These are phyloP conservation scores for Alfaro cultratus DNA, from an alignment of 2,797 vertebrate genomes.

Conservation along the genomic window DNA sequence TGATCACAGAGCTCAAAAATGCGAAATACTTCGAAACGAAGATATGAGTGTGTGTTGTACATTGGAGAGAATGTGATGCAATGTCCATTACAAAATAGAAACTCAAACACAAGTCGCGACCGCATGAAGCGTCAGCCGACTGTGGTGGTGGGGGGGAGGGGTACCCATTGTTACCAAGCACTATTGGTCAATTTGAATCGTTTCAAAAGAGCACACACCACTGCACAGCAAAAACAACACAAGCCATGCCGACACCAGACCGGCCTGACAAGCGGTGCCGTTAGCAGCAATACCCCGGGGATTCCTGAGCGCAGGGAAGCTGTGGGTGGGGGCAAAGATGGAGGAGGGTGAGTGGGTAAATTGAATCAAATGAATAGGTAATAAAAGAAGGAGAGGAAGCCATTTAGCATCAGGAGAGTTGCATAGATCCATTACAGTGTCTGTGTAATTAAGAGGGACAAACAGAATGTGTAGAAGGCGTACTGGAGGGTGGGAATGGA, in stretches of 20 bases:
- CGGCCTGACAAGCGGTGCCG: slow-evolving; percentile 61
- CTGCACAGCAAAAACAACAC: slow-evolving; percentile 50
- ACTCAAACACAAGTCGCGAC: neutral
- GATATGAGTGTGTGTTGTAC: neutral
- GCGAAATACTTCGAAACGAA: slow-evolving; percentile 10
- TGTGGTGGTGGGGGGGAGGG: slow-evolving; percentile 1
- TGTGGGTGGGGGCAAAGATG: slow-evolving; percentile 30
- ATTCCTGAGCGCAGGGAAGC: slow-evolving; percentile 47
- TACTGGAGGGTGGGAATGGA: slow-evolving; percentile 72
- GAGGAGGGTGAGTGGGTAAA: slow-evolving; percentile 18
- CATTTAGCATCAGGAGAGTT: slow-evolving; percentile 63
- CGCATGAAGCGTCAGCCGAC: slow-evolving; percentile 19
- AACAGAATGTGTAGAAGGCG: slow-evolving; percentile 67
- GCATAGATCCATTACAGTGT: slow-evolving; percentile 73
- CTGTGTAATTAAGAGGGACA: slow-evolving; percentile 82
- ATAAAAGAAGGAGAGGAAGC: slow-evolving; percentile 50
- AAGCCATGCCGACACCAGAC: slow-evolving; percentile 60
- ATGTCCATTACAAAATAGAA: slow-evolving; percentile 19
- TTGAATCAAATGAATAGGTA: slow-evolving; percentile 31
- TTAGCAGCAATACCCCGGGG: slow-evolving; percentile 74
- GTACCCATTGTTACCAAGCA: slow-evolving; percentile 32
- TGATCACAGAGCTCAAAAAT: slow-evolving; percentile 24
- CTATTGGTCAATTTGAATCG: slow-evolving; percentile 72
- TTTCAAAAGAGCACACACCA: slow-evolving; percentile 60
- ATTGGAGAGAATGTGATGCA: slow-evolving; percentile 5